Percentiles rank a stretch among this genome's conserved stretches.
These are phyloP conservation scores for Fulica atra DNA, from an alignment of 2,113 vertebrate genomes.

Conservation along the genomic window DNA sequence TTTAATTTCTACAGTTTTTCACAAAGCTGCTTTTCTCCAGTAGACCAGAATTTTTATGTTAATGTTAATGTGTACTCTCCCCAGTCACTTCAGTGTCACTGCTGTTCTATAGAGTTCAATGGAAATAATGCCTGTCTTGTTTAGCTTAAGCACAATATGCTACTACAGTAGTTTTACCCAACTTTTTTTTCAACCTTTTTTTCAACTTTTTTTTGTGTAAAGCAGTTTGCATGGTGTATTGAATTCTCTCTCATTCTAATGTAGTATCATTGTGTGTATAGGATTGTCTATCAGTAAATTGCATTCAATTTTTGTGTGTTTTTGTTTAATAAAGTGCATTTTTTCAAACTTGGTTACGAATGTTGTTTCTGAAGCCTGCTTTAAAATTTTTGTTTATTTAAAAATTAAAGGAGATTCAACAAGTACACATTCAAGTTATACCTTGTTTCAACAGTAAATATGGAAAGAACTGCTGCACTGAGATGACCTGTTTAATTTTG, in stretches of 20 bases:
- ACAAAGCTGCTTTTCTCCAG: constrained; percentile 44
- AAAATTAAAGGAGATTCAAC: neutral
- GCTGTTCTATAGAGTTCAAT: constrained; percentile 25
- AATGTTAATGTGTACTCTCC: constrained; percentile 44
- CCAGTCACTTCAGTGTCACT: constrained; percentile 12
- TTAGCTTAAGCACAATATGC: constrained; percentile 39
- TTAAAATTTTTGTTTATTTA: neutral
- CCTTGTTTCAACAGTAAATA: neutral
- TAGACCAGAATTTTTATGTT: constrained; percentile 57
- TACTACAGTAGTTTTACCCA: constrained; percentile 5
- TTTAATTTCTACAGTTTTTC: neutral
- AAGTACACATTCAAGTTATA: neutral
- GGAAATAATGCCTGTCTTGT: constrained; percentile 56
- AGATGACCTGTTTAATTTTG: neutral
- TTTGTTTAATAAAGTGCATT: neutral
- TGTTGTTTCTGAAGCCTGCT: neutral
- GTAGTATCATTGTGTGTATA: neutral
- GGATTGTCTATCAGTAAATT: neutral
- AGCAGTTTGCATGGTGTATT: neutral
- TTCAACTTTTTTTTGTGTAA: neutral
- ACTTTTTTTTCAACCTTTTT: neutral
- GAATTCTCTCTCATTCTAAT: neutral
- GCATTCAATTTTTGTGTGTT: neutral
- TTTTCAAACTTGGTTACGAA: neutral
- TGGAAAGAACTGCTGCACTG: neutral